These are phyloP conservation scores for Glossophaga mutica DNA, from an alignment of 2,797 vertebrate species.

Conservation along the genomic window DNA sequence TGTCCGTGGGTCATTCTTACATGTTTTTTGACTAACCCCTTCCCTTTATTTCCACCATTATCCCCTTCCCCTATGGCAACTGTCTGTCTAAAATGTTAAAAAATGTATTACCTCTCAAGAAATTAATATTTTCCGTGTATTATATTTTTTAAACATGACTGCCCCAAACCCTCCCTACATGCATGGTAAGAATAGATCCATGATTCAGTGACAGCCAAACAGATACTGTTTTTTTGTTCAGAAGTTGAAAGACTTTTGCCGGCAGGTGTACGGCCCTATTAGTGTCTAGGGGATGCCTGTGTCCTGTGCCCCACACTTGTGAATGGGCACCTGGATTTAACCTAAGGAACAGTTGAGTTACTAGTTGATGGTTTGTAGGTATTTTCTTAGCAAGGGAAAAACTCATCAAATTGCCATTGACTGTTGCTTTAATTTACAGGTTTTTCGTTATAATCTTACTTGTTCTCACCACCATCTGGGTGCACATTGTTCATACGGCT, in stretches of 20 bases:
- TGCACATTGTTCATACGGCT: conserved; percentile 88
- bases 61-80: background rate
- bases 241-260: background rate
- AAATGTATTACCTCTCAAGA: background rate
- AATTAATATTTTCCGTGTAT: background rate
- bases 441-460: conserved; percentile 90
- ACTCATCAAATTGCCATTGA: background rate
- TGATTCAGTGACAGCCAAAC: background rate
- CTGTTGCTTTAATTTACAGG: conserved; percentile 77
- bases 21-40: background rate
- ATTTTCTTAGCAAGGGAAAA: background rate
- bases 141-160: background rate
- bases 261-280: background rate
- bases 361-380: background rate
- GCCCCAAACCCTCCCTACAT: background rate
- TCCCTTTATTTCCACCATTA: background rate
- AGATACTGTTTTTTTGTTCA: background rate
- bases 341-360: background rate
- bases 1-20: background rate
- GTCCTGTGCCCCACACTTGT: background rate
- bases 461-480: conserved; percentile 91
- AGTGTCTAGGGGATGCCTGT: background rate
- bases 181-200: background rate
- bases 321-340: background rate
- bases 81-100: background rate